These are phyloP conservation scores for Drosophila pandora DNA, from an alignment of 1,140 invertebrate genomes.

Conservation along the genomic window DNA sequence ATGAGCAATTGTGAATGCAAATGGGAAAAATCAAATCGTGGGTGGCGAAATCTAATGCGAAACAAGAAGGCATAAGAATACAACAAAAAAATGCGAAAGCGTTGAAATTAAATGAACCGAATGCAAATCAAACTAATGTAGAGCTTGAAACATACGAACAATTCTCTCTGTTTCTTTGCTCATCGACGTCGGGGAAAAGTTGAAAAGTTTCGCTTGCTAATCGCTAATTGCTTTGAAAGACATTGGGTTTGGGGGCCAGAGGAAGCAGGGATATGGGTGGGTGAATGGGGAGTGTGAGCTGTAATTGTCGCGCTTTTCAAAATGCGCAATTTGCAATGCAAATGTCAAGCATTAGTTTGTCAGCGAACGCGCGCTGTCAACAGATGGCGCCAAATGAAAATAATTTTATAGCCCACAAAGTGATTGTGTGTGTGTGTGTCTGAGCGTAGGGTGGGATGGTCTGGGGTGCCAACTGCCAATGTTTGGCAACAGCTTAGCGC, in stretches of 20 bases:
- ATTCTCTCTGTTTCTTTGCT: background rate
- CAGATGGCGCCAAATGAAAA: slow-evolving; percentile 43
- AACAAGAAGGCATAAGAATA: slow-evolving; percentile 33
- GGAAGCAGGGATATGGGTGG: background rate
- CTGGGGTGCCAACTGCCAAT: slow-evolving; percentile 17
- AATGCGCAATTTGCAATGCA: slow-evolving; percentile 82
- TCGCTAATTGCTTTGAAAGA: slow-evolving; percentile 79
- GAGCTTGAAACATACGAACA: slow-evolving; percentile 46
- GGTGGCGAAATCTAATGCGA: slow-evolving; percentile 1
- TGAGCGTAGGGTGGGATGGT: background rate
- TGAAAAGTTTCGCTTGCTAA: slow-evolving; percentile 74
- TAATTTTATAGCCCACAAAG: slow-evolving; percentile 45
- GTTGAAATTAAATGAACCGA: slow-evolving; percentile 54
- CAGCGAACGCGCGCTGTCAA: slow-evolving; percentile 33
- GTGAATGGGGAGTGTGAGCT: slow-evolving; percentile 8
- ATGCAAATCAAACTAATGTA: slow-evolving; percentile 68
- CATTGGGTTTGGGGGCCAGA: slow-evolving; percentile 15
- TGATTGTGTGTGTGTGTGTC: background rate
- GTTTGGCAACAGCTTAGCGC: slow-evolving; percentile 77
- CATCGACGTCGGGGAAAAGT: slow-evolving; percentile 33
- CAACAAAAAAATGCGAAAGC: slow-evolving; percentile 5
- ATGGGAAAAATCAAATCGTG: slow-evolving; percentile 36
- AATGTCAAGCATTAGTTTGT: slow-evolving; percentile 77
- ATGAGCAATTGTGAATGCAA: slow-evolving; percentile 77
- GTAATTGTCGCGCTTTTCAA: slow-evolving; percentile 77